Evolutionary conservation across 2,888 invertebrate genomes (phyloP), one percentile per base, ranked within the genome.

Genomic region (Phania funesta): DNA sequence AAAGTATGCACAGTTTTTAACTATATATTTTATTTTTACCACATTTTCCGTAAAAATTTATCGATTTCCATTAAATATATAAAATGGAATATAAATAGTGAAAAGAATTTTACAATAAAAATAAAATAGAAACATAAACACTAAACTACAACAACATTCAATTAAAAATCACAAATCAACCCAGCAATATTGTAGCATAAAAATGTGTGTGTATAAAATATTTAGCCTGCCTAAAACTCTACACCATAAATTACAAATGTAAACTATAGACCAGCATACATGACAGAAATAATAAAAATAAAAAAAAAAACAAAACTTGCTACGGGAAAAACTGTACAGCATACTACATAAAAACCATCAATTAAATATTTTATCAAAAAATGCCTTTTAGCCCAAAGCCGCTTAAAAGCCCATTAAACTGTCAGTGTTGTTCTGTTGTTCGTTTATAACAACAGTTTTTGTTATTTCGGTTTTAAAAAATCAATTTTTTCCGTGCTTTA

Each of bases 361-460:
- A 82, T 82, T 82, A 75, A 82, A 82, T 77, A 81, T 77, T 81
- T 73, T 65, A 82, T 78, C 74, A 74, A 74, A 81, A 79, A 82
- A 82, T 82, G 74, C 78, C 78, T 78, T 78, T 81, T 82, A 82
- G 82, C 78, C 78, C 44, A 75, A 82, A 78, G 82, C 82, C 82
- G 82, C 82, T 82, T 82, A 82, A 82, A 82, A 82, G 78, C 82
- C 82, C 82, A 82, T 82, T 82, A 82, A 82, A 82, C 82, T 78
- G 82, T 82, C 82, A 82, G 64, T 65, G 70, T 56, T 64, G 64
- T 60, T 64, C 24, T 73, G 77, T 68, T 82, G 74, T 82, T 78
- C 78, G 82, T 82, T 82, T 75, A 75, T 52, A 75, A 75, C 82
- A 65, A 65, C 24, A 32, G 32, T 67, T 62, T 80, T 24, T 62